A percentile compares a stretch with the other conserved stretches of the same genome.
Conservation (phyloP, 2,888 invertebrate species). For the Lasioglossum villosulum region DNA sequence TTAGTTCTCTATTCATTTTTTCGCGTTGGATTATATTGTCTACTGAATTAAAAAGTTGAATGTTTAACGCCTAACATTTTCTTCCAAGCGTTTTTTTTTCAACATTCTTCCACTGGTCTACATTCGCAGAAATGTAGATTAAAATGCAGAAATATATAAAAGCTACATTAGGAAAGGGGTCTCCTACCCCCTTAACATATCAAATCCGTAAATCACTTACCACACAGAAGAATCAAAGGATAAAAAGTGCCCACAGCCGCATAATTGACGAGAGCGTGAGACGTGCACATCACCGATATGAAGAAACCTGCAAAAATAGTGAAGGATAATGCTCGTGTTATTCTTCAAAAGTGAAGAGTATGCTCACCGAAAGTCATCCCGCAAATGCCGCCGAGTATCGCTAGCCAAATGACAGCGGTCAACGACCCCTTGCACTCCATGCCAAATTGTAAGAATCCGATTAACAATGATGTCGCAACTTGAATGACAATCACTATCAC, state of each 20-base stretch:
- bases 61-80: no score
- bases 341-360: no score
- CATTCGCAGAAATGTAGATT: no score
- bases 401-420: slow-evolving; percentile 87
- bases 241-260: slow-evolving; percentile 95
- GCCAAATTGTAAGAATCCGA: slow-evolving; percentile 88
- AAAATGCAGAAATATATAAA: no score
- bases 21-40: no score
- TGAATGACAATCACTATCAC: slow-evolving; percentile 90
- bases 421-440: slow-evolving; percentile 88
- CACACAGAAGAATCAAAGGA: slow-evolving; percentile 94
- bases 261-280: slow-evolving; percentile 93
- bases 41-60: no score
- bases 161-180: no score
- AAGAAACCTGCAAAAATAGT: slow-evolving; percentile 87
- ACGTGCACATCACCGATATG: slow-evolving; percentile 91
- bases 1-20: not conserved
- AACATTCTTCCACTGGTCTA: not conserved
- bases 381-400: slow-evolving; percentile 90
- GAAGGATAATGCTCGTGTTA: not conserved
- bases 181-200: no score
- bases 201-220: slow-evolving; percentile 85
- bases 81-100: not conserved
- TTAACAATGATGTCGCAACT: slow-evolving; percentile 87
- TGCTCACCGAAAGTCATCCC: slow-evolving; percentile 92